These are phyloP conservation scores for Lycaena phlaeas DNA, from an alignment of 2,888 invertebrate genomes.

Conservation along the genomic window DNA sequence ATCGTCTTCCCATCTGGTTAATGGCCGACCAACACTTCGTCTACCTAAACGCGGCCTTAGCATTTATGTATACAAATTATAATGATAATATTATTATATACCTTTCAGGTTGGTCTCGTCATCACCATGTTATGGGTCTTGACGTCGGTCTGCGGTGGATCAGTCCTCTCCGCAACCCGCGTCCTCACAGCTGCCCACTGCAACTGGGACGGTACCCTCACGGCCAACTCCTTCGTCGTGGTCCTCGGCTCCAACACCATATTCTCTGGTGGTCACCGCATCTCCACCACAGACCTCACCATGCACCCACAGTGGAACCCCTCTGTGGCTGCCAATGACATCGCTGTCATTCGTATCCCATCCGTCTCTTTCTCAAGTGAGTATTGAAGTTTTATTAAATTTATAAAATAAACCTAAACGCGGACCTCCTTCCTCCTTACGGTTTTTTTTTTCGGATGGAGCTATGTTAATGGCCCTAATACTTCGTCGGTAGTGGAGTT, in stretches of 20 bases:
- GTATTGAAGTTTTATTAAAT: too few relatives aligned
- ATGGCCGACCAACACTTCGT: too few relatives aligned
- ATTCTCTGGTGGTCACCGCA: slow-evolving; percentile 34
- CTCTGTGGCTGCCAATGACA: slow-evolving; percentile 28
- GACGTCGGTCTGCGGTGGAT: slow-evolving; percentile 39
- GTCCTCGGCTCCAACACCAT: slow-evolving; percentile 38
- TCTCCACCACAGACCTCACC: slow-evolving; percentile 23
- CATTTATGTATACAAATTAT: too few relatives aligned
- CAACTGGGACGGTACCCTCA: slow-evolving; percentile 27
- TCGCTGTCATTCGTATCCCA: slow-evolving; percentile 29
- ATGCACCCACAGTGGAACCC: slow-evolving; percentile 34
- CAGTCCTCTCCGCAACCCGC: slow-evolving; percentile 27
- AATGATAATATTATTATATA: too few relatives aligned
- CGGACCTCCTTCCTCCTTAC: too few relatives aligned
- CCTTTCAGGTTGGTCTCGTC: slow-evolving; percentile 38
- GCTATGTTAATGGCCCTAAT: too few relatives aligned
- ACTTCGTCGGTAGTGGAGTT: too few relatives aligned
- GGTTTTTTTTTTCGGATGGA: too few relatives aligned
- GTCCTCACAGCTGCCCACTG: slow-evolving; percentile 42
- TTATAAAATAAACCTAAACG: too few relatives aligned
- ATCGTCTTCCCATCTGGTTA: too few relatives aligned
- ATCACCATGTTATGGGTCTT: slow-evolving; percentile 30
- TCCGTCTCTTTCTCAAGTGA: slow-evolving; percentile 25
- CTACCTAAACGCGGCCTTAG: too few relatives aligned
- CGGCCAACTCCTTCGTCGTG: slow-evolving; percentile 29